Evolutionary conservation across 2,888 invertebrate species (phyloP).

Genomic region (Arrhopalites spinosus): DNA sequence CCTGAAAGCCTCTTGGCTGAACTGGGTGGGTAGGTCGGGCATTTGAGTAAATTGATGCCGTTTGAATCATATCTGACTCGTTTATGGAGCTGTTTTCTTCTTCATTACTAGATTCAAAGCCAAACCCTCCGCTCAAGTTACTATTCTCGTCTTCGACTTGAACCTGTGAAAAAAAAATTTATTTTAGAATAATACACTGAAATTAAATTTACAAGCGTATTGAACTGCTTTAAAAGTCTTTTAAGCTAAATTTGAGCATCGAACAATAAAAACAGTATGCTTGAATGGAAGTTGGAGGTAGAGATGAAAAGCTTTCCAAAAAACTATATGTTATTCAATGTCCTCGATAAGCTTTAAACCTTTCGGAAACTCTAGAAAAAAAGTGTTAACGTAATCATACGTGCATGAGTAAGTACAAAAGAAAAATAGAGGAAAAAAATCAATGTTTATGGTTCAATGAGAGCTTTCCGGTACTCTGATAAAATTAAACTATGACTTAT

Average conservation of each 20-base stretch:
- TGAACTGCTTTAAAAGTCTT: too few species aligned
- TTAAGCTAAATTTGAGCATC: too few species aligned
- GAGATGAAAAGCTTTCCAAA: too few species aligned
- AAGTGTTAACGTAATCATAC: not conserved
- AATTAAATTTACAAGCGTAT: not conserved
- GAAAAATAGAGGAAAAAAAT: not conserved
- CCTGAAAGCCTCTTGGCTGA: constrained; percentile 71
- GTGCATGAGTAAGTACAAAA: constrained; percentile 6
- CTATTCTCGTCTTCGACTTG: constrained; percentile 17
- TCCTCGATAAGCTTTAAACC: too few species aligned
- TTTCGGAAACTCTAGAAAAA: too few species aligned
- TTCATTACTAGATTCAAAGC: constrained; percentile 23
- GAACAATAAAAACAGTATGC: too few species aligned
- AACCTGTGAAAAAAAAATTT: constrained; percentile 3
- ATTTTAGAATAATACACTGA: not conserved
- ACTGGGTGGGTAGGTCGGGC: constrained; percentile 57
- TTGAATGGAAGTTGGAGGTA: too few species aligned
- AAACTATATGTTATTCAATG: too few species aligned
- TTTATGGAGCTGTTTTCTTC: not conserved
- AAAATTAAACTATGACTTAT: too few species aligned
- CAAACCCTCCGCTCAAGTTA: constrained; percentile 9
- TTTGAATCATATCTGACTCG: constrained; percentile 68
- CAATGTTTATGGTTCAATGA: constrained; percentile 1
- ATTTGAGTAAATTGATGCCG: constrained; percentile 67
- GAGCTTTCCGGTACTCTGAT: not conserved